Percentiles rank a stretch among this genome's conserved stretches.
Conservation (phyloP, 2,113 vertebrate species). For the Neodontobutis hainanensis region DNA sequence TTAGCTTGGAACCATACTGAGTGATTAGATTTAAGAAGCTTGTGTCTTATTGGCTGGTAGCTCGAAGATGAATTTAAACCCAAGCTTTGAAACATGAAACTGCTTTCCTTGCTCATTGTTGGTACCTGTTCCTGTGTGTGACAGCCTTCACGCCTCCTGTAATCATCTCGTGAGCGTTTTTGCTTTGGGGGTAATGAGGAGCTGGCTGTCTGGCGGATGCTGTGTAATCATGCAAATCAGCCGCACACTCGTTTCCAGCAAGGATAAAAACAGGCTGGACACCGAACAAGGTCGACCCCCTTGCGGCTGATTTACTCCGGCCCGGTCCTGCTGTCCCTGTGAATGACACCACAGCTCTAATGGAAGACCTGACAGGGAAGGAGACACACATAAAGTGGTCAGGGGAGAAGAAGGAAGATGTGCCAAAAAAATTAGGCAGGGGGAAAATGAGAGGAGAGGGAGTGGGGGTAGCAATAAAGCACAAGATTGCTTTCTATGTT, state of each 20-base stretch:
- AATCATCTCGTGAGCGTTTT: slow-evolving; percentile 45
- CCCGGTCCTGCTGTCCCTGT: slow-evolving; percentile 9
- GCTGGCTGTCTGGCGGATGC: slow-evolving; percentile 50
- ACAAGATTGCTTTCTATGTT: background rate
- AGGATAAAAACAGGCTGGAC: slow-evolving; percentile 45
- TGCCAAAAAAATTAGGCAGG: slow-evolving; percentile 3
- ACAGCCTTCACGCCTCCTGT: slow-evolving; percentile 27
- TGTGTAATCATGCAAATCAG: slow-evolving; percentile 72
- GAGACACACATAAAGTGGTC: slow-evolving; percentile 3
- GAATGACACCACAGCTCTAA: slow-evolving; percentile 16
- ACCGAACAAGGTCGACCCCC: slow-evolving; percentile 35
- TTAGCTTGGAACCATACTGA: background rate
- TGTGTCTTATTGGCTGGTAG: background rate
- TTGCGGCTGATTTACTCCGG: slow-evolving; percentile 47
- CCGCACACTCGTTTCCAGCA: slow-evolving; percentile 27
- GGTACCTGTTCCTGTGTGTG: slow-evolving; percentile 10
- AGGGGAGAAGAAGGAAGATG: background rate
- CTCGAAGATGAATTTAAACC: slow-evolving; percentile 15
- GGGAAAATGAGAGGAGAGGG: slow-evolving; percentile 9
- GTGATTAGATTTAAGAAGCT: slow-evolving; percentile 18
- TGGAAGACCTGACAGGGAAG: slow-evolving; percentile 27
- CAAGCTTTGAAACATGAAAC: slow-evolving; percentile 9
- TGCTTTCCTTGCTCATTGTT: background rate
- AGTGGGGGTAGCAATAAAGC: background rate
- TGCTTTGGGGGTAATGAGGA: slow-evolving; percentile 50